A percentile compares a stretch with the other conserved stretches of the same genome.
These are phyloP conservation scores for Atethmia centrago DNA, from an alignment of 2,888 invertebrate genomes.

Conservation along the genomic window DNA sequence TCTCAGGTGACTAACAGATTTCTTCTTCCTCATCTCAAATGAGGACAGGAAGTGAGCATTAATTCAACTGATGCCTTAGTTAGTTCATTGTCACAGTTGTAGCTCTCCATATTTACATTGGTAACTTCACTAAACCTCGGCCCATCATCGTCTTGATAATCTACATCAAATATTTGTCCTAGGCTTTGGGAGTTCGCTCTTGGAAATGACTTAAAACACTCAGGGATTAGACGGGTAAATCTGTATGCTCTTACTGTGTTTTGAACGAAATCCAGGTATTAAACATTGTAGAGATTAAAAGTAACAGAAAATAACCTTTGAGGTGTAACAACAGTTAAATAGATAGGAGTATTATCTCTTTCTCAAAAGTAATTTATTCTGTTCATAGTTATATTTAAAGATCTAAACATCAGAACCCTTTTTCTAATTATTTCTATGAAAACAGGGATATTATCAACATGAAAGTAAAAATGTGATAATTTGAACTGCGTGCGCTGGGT, in stretches of 20 bases:
- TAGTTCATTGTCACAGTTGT: constrained; percentile 40
- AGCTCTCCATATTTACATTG: constrained; percentile 48
- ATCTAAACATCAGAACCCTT: constrained; percentile 25
- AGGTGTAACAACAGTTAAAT: background rate
- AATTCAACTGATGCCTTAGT: constrained; percentile 30
- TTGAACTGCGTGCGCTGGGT: constrained; percentile 57
- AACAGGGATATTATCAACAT: constrained; percentile 19
- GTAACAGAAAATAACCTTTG: constrained; percentile 21
- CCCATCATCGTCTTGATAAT: constrained; percentile 43
- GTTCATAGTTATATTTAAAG: constrained; percentile 3
- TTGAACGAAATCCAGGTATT: constrained; percentile 25
- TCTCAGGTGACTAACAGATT: constrained; percentile 53
- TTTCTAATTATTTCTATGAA: constrained; percentile 21
- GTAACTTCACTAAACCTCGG: constrained; percentile 29
- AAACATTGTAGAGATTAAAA: constrained; percentile 17
- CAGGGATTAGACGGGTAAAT: constrained; percentile 33
- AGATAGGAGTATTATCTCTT: background rate
- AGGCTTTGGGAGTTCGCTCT: constrained; percentile 34
- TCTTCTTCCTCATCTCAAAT: constrained; percentile 31
- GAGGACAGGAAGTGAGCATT: constrained; percentile 49
- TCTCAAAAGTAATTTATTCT: constrained; percentile 13
- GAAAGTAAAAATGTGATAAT: constrained; percentile 55
- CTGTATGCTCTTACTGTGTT: constrained; percentile 47
- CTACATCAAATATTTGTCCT: constrained; percentile 60
- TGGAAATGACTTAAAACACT: constrained; percentile 39